Evolutionary conservation across 2,888 invertebrate genomes (phyloP), one percentile per base, ranked within the genome.

Genomic region (Lypha dubia): DNA sequence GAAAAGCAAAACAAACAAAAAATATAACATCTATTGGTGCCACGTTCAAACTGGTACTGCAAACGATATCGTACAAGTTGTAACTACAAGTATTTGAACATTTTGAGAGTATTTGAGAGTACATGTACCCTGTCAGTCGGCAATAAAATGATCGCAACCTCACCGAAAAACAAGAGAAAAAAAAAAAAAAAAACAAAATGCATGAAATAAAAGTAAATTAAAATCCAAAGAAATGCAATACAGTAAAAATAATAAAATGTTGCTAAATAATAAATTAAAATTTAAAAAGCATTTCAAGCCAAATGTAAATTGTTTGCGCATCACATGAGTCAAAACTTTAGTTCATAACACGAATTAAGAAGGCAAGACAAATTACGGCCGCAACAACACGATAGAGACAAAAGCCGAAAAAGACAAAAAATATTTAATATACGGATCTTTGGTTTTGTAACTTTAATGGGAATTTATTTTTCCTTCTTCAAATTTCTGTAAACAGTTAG

Each of bases 1-100:
- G 44, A 56, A 32, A 49, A 9, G n/a, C n/a, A n/a, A n/a, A n/a
- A n/a, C n/a, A n/a, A n/a, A n/a, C n/a, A n/a, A n/a, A n/a, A n/a
- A n/a, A n/a, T n/a, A n/a, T n/a, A n/a, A 46, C 58, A 60, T 73
- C 46, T 71, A 58, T 76, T 85, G 86, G 86, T 87, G 86, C 86
- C 86, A 86, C 80, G 80, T 86, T 84, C 76, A 81, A 86, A 86
- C 87, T 85, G 87, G 86, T 85, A 86, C 86, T 81, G 81, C 63
- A 44, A n/a, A 46, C 58, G 22, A 44, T 58, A 8, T 79, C 56
- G 38, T 79, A 38, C 38, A 38, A 51, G 56, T 70, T 53, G 60
- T 28, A 53, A 58, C 51, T 76, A 58, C 70, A 44, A 53, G 56
- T 83, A 46, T 77, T 67, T 24, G 17, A 70, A 63, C 53, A 75